phyloP scores from a whole-genome alignment of 2,113 vertebrate species.

The Xenopus borealis region DNA sequence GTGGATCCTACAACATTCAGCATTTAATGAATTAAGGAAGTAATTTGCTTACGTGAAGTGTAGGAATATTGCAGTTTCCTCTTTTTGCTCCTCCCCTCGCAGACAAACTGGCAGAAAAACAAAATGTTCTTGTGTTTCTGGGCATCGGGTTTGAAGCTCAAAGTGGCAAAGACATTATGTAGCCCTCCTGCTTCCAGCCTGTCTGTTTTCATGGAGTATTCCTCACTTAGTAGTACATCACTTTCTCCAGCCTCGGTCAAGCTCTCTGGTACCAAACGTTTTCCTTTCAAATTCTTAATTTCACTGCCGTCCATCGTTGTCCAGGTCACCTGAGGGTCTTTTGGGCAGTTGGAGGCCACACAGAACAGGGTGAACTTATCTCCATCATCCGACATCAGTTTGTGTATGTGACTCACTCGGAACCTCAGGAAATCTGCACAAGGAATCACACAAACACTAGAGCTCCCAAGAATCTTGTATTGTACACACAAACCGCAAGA shows the following conservation, averaged over 20 bases:
- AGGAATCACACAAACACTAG: too few relatives aligned
- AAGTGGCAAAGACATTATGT: not conserved
- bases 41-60: not conserved
- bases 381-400: not conserved
- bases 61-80: not conserved
- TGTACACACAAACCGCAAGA: too few relatives aligned
- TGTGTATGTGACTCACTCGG: constrained; percentile 12
- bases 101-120: not conserved
- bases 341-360: constrained; percentile 11
- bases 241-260: too few relatives aligned
- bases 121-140: not conserved
- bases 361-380: constrained; percentile 10
- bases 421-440: not conserved
- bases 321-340: not conserved
- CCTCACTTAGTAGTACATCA: not conserved
- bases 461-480: too few relatives aligned
- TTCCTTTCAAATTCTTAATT: constrained; percentile 6
- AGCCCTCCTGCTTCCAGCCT: not conserved
- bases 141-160: not conserved
- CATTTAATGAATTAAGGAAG: too few relatives aligned
- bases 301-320: too few relatives aligned
- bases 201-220: constrained; percentile 6
- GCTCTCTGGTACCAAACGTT: too few relatives aligned
- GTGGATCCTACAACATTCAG: too few relatives aligned
- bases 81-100: not conserved